Evolutionary conservation across 2,888 invertebrate species (phyloP), one percentile per base, ranked within the genome.

Genomic region (Carabus problematicus): DNA sequence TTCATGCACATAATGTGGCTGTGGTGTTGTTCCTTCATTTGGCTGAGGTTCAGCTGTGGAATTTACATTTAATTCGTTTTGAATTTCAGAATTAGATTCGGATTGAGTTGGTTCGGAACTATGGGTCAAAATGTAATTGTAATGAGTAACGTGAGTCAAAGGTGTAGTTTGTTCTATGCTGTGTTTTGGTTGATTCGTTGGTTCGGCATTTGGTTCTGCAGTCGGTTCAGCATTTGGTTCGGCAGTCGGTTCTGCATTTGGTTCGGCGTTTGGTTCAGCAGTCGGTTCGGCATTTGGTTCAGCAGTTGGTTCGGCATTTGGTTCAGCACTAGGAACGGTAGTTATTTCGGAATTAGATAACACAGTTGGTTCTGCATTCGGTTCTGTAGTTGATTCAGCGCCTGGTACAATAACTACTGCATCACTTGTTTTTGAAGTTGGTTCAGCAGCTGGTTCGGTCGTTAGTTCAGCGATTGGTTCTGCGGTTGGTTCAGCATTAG

Each of bases 191-290:
- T 81, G 77, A 0, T 84, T 76, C 71, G 76, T 80, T 16, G 79
- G 81, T 79, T 80, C 84, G 42, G 85, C 80, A 70, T 81, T 80
- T 0, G 86, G 83, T 76, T 85, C 83, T 1, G 79, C 75, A 64
- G 77, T 74, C 0, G 79, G 75, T 71, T 81, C 80, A 0, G 84
- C 42, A 7, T 11, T 40, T 40, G 58, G 62, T 55, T 73, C 72
- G 40, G 29, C 70, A 70, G 45, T 74, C 72, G 12, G 70, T 61
- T 8, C 72, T 42, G 61, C 40, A 14, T 8, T 43, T 14, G 42
- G 71, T 59, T 73, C 73, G 4, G 71, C 41, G 29, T 64, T 8
- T 18, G 52, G 45, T 45, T 47, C 60, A 18, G 74, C 70, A 64
- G 72, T 71, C 8, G 75, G 72, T 70, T 74, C 71, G 6, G 76